phyloP scores from a whole-genome alignment of 1,140 invertebrate species.

The Semibalanus balanoides region DNA sequence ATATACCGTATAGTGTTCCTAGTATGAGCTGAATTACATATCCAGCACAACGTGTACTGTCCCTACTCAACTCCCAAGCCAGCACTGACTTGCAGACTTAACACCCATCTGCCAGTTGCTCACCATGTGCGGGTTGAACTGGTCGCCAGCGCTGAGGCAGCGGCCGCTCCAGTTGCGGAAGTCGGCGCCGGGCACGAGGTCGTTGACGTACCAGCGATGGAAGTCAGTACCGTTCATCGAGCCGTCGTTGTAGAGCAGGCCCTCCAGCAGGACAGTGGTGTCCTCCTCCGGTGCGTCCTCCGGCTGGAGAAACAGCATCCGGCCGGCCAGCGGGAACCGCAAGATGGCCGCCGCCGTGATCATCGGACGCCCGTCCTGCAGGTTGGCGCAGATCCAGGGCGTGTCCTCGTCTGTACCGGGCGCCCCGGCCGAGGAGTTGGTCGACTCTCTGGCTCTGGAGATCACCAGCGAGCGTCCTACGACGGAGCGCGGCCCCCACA shows the following conservation, averaged over 20 bases:
- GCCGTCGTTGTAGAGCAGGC: conserved; percentile 71
- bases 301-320: conserved; percentile 69
- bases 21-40: too few relatives aligned
- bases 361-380: conserved; percentile 23
- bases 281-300: conserved; percentile 60
- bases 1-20: too few relatives aligned
- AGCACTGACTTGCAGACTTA: too few relatives aligned
- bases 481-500: conserved; percentile 63
- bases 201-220: conserved; percentile 52
- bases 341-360: conserved; percentile 35
- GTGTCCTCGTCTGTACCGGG: conserved; percentile 22
- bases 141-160: conserved; percentile 59
- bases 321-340: conserved; percentile 70
- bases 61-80: too few relatives aligned
- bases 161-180: conserved; percentile 79
- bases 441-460: conserved; percentile 40
- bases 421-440: conserved; percentile 26
- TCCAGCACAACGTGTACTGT: too few relatives aligned
- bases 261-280: conserved; percentile 46
- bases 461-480: conserved; percentile 68
- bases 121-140: conserved; percentile 68
- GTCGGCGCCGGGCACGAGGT: conserved; percentile 52
- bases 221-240: conserved; percentile 58
- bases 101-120: too few relatives aligned
- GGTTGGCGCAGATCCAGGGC: conserved; percentile 39